Conservation (phyloP, 1,140 invertebrate species). For the Drosophila biarmipes region DNA sequence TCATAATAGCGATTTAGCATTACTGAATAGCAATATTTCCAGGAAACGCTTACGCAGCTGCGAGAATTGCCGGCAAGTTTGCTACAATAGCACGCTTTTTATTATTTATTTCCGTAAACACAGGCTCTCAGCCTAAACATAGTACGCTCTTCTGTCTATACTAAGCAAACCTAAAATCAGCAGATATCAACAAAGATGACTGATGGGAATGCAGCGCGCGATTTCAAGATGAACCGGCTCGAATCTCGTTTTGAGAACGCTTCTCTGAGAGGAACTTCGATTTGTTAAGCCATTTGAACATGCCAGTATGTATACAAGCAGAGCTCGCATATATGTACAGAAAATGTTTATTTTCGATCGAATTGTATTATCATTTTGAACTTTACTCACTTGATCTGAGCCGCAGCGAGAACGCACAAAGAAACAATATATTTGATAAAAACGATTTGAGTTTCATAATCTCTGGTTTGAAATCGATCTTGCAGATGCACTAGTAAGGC, state of each 20-base stretch:
- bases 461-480: not conserved
- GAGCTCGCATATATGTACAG: conserved; percentile 1
- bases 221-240: conserved; percentile 53
- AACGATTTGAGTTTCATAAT: conserved; percentile 26
- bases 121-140: not conserved
- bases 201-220: conserved; percentile 12
- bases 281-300: not conserved
- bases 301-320: conserved; percentile 1
- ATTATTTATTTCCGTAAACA: conserved; percentile 28
- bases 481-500: conserved; percentile 2
- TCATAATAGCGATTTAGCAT: not conserved
- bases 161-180: conserved; percentile 5
- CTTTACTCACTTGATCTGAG: conserved; percentile 65
- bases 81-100: conserved; percentile 3
- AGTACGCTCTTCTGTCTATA: not conserved
- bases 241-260: conserved; percentile 55
- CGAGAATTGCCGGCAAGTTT: not conserved
- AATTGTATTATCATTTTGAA: conserved; percentile 49
- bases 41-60: not conserved
- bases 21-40: not conserved
- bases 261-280: conserved; percentile 15
- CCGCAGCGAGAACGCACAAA: conserved; percentile 22
- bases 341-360: conserved; percentile 28
- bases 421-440: conserved; percentile 13
- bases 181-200: conserved; percentile 41